A percentile compares a stretch with the other conserved stretches of the same genome.
Conservation (phyloP, 2,797 vertebrate genomes). For the Amazonetta brasiliensis region DNA sequence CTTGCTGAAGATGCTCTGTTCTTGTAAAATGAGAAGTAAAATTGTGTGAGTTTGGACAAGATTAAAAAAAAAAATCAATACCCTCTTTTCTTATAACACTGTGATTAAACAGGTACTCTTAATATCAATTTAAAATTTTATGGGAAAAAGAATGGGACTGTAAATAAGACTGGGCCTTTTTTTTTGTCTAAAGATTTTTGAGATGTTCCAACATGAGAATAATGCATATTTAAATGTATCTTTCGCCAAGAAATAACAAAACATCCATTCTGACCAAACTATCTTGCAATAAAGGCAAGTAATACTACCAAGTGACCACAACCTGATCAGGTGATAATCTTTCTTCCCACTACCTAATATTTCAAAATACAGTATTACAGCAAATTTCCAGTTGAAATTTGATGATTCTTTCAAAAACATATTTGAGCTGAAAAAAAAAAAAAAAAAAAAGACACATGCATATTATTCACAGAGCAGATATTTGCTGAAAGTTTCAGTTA, state of each 20-base stretch:
- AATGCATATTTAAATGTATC: background rate
- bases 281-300: background rate
- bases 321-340: background rate
- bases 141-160: background rate
- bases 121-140: background rate
- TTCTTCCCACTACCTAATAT: background rate
- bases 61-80: background rate
- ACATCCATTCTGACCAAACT: background rate
- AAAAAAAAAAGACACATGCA: background rate
- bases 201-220: background rate
- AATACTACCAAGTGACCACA: background rate
- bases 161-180: background rate
- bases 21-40: background rate
- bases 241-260: background rate
- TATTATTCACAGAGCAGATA: background rate
- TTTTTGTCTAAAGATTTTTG: background rate
- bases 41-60: background rate
- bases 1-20: background rate
- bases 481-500: background rate
- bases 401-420: background rate
- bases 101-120: background rate
- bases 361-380: background rate
- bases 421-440: background rate
- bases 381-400: background rate
- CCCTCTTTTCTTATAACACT: background rate